Conservation (phyloP, 2,113 vertebrate genomes). For the Malurus elegans region DNA sequence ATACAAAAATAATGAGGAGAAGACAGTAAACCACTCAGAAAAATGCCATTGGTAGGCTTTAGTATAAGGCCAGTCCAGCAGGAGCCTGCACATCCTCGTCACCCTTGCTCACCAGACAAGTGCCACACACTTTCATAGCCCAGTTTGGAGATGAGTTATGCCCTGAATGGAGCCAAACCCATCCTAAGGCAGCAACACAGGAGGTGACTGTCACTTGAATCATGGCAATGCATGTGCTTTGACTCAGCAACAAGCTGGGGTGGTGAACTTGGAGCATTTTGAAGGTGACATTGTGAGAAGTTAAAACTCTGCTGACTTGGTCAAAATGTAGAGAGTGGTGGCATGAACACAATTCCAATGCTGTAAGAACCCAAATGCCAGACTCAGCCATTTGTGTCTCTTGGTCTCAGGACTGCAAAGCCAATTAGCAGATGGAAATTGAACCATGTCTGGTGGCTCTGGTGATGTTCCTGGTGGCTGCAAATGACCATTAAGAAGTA, state of each 20-base stretch:
- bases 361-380: neutral
- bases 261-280: neutral
- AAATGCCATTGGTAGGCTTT: neutral
- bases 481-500: neutral
- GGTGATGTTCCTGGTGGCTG: neutral
- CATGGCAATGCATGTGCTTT: accelerated
- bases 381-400: neutral
- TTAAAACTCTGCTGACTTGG: neutral
- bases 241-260: neutral
- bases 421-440: neutral
- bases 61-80: neutral
- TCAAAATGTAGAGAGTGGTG: neutral
- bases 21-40: neutral
- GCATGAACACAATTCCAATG: neutral
- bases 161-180: accelerated
- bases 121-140: neutral
- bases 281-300: neutral
- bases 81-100: neutral
- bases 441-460: neutral
- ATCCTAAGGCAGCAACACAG: neutral
- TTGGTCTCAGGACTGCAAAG: neutral
- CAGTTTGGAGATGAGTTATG: neutral
- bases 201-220: neutral
- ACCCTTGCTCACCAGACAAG: neutral
- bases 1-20: accelerated